These are phyloP conservation scores for Meghimatium bilineatum DNA, from an alignment of 2,888 invertebrate genomes.

Conservation along the genomic window DNA sequence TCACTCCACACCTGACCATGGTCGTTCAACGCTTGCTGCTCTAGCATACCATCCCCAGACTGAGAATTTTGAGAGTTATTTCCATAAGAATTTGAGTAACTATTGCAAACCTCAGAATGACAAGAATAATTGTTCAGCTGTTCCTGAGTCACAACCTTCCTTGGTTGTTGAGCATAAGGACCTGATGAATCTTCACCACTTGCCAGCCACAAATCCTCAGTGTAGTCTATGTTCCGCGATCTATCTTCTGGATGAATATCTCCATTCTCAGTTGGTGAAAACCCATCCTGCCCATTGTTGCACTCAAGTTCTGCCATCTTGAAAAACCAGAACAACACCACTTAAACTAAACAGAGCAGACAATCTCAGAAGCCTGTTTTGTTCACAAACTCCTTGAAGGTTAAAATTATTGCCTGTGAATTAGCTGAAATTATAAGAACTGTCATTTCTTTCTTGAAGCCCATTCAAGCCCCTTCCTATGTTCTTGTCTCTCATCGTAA, in stretches of 20 bases:
- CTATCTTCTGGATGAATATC: conserved; percentile 39
- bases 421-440: background rate
- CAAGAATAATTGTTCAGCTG: background rate
- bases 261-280: conserved; percentile 43
- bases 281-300: conserved; percentile 44
- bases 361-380: background rate
- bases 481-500: background rate
- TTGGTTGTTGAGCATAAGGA: conserved; percentile 39
- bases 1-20: conserved; percentile 21
- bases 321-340: background rate
- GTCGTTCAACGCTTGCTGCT: background rate
- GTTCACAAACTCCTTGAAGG: background rate
- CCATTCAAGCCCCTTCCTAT: background rate
- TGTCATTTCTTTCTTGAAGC: background rate
- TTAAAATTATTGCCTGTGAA: background rate
- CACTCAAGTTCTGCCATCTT: conserved; percentile 47
- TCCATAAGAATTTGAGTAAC: background rate
- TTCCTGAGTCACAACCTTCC: conserved; percentile 23
- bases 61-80: background rate
- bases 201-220: conserved; percentile 48
- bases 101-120: background rate
- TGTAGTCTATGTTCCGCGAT: conserved; percentile 43
- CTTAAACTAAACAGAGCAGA: background rate
- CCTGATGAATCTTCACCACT: conserved; percentile 47
- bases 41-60: background rate